These are phyloP conservation scores for Rallus crepitans DNA, from an alignment of 2,797 vertebrate species.

Conservation along the genomic window DNA sequence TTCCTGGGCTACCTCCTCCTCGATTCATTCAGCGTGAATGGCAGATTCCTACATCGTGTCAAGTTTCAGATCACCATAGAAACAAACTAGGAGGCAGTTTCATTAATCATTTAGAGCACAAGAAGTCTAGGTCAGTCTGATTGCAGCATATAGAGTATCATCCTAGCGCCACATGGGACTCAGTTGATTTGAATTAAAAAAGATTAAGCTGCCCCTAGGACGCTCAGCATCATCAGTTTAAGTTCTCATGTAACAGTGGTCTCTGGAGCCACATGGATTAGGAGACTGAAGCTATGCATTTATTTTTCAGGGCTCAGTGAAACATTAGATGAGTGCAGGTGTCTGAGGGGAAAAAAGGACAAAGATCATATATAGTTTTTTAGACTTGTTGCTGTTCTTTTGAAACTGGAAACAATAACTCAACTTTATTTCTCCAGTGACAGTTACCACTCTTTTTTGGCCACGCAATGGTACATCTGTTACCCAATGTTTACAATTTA, in stretches of 20 bases:
- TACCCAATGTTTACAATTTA: constrained; percentile 80
- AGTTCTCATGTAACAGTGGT: constrained; percentile 97
- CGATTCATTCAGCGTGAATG: constrained; percentile 83
- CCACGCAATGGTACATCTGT: constrained; percentile 86
- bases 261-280: constrained; percentile 98
- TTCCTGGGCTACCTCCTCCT: constrained; percentile 70
- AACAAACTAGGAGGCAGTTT: constrained; percentile 98
- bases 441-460: constrained; percentile 83
- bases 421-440: constrained; percentile 90
- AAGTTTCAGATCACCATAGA: constrained; percentile 97
- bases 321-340: constrained; percentile 98
- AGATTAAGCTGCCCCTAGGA: constrained; percentile 90
- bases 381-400: constrained; percentile 87
- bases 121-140: constrained; percentile 99
- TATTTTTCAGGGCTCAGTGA: constrained; percentile 97
- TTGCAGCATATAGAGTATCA: constrained; percentile 99
- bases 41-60: constrained; percentile 97
- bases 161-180: constrained; percentile 91
- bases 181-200: constrained; percentile 97
- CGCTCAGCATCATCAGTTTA: constrained; percentile 90
- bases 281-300: constrained; percentile 97
- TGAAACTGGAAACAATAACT: constrained; percentile 91
- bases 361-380: constrained; percentile 83
- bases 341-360: constrained; percentile 86
- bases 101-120: constrained; percentile 99